Percentiles rank a stretch among this genome's conserved stretches.
Conservation (phyloP, 2,888 invertebrate species). For the Neoascia interrupta region DNA sequence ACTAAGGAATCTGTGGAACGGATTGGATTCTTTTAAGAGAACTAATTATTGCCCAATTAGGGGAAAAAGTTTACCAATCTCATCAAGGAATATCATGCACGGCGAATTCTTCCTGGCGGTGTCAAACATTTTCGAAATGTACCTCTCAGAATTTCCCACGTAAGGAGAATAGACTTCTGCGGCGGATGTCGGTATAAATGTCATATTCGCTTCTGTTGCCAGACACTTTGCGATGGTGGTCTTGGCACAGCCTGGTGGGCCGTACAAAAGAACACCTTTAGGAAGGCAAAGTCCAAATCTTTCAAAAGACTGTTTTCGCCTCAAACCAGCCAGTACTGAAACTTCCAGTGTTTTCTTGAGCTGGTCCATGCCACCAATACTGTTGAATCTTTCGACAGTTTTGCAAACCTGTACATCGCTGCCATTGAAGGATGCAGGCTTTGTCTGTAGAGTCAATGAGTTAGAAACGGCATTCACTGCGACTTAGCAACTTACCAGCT, state of each 20-base stretch:
- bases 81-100: constrained; percentile 83
- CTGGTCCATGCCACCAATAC: constrained; percentile 82
- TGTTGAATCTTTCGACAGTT: constrained; percentile 79
- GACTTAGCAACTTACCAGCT: constrained; percentile 27
- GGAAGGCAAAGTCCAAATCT: constrained; percentile 82
- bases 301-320: constrained; percentile 81
- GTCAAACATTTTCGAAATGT: constrained; percentile 82
- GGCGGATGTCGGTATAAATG: constrained; percentile 82
- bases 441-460: constrained; percentile 57
- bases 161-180: constrained; percentile 84
- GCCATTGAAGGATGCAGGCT: constrained; percentile 79
- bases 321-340: constrained; percentile 82
- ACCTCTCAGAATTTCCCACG: constrained; percentile 84
- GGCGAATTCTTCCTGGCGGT: constrained; percentile 83
- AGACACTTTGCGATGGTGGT: constrained; percentile 83
- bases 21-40: too few species aligned
- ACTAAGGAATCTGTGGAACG: constrained; percentile 80
- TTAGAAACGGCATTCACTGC: not conserved
- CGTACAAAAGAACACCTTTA: constrained; percentile 83
- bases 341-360: constrained; percentile 81
- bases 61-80: constrained; percentile 83
- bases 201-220: constrained; percentile 81
- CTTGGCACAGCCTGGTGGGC: constrained; percentile 85
- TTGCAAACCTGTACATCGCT: constrained; percentile 79
- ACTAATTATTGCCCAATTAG: too few species aligned